phyloP scores from a whole-genome alignment of 2,113 vertebrate genomes.

The Telmatochromis brachygnathus region DNA sequence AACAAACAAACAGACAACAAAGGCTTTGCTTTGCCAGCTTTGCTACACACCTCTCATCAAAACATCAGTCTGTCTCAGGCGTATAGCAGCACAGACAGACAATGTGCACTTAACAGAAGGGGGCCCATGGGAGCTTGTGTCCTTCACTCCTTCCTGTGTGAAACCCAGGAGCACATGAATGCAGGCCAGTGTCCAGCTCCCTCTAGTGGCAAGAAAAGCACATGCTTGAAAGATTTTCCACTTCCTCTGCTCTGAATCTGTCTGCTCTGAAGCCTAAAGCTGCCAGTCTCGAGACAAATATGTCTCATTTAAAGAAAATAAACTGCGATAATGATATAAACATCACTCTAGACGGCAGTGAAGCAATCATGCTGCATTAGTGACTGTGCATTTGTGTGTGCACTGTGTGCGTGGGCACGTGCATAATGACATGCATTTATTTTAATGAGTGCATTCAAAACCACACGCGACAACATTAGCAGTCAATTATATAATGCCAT shows the following conservation, averaged over 20 bases:
- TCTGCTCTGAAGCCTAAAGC: neutral
- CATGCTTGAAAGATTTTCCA: neutral
- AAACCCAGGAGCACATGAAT: neutral
- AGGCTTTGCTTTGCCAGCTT: neutral
- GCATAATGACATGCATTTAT: conserved; percentile 10
- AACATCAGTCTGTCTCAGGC: neutral
- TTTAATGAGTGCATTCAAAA: conserved; percentile 16
- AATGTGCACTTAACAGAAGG: neutral
- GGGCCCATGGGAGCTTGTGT: neutral
- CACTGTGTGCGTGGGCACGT: neutral
- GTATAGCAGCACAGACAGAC: neutral
- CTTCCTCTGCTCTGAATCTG: neutral
- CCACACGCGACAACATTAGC: conserved; percentile 29
- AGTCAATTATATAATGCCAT: conserved; percentile 64
- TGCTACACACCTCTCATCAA: neutral
- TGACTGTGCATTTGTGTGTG: neutral
- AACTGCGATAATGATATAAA: neutral
- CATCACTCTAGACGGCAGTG: neutral
- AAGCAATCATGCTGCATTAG: neutral
- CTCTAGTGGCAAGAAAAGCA: conserved; percentile 36
- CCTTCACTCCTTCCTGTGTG: neutral
- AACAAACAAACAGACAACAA: neutral
- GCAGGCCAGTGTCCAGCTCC: conserved; percentile 33
- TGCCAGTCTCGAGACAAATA: neutral
- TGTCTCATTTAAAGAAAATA: conserved; percentile 7